Conservation (phyloP, 2,888 invertebrate genomes). For the Tubiluchus corallicola region DNA sequence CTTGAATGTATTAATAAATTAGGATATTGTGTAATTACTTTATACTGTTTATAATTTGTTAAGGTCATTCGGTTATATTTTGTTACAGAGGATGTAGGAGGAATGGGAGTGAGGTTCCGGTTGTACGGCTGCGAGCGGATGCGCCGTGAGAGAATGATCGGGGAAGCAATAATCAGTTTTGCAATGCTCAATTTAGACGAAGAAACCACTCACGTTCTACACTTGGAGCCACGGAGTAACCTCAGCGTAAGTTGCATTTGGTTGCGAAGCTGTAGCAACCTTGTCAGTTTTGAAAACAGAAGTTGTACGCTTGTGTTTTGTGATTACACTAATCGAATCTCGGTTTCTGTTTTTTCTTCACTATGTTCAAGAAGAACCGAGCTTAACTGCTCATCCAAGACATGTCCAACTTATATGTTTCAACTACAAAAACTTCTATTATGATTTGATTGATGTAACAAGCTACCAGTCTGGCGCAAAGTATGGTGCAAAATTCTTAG, state of each 20-base stretch:
- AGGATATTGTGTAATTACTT: constrained; percentile 8
- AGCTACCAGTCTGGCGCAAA: too few species aligned
- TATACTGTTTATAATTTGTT: constrained; percentile 12
- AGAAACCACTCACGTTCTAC: constrained; percentile 75
- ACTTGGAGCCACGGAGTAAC: constrained; percentile 42
- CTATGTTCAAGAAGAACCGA: too few species aligned
- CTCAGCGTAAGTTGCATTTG: constrained; percentile 26
- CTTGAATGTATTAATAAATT: constrained; percentile 9
- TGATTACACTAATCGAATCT: too few species aligned
- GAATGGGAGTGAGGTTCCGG: constrained; percentile 70
- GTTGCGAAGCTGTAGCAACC: too few species aligned
- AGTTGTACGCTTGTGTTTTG: too few species aligned
- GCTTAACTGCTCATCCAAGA: too few species aligned
- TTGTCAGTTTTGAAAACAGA: too few species aligned
- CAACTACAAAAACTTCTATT: too few species aligned
- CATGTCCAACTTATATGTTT: too few species aligned
- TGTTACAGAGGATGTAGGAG: constrained; percentile 62
- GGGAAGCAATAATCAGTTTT: constrained; percentile 62
- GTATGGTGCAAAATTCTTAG: too few species aligned
- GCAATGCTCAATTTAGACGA: constrained; percentile 70
- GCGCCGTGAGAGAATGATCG: constrained; percentile 72
- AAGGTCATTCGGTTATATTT: neutral
- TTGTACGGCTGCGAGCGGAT: constrained; percentile 82
- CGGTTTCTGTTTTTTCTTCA: too few species aligned
- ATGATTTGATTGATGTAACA: too few species aligned